phyloP scores from a whole-genome alignment of 2,797 vertebrate species.

The Rallus crepitans region DNA sequence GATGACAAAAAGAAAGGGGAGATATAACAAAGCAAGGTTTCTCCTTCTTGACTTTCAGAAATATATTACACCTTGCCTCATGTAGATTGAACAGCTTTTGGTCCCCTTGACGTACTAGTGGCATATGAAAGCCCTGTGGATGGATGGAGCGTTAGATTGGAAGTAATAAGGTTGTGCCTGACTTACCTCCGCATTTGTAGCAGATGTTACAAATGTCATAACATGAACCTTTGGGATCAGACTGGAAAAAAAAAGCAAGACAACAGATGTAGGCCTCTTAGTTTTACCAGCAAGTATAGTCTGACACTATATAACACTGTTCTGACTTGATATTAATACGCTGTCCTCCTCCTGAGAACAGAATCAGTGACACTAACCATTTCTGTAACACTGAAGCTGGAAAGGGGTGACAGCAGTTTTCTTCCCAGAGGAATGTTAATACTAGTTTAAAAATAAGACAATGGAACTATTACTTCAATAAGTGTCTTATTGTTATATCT shows the following conservation, averaged over 20 bases:
- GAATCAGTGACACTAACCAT: conserved; percentile 9
- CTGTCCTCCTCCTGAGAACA: conserved; percentile 16
- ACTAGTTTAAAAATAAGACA: conserved; percentile 31
- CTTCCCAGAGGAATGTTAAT: conserved; percentile 30
- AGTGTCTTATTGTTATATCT: background rate
- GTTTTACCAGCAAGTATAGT: conserved; percentile 64
- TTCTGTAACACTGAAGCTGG: background rate
- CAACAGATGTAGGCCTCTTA: conserved; percentile 71
- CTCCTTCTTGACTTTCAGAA: conserved; percentile 38
- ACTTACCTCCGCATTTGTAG: conserved; percentile 75
- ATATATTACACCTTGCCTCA: conserved; percentile 38
- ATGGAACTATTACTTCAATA: background rate
- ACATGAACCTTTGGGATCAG: conserved; percentile 76
- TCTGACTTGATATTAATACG: conserved; percentile 58
- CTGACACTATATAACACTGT: conserved; percentile 60
- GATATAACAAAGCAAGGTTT: background rate
- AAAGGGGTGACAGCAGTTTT: background rate
- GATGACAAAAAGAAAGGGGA: background rate
- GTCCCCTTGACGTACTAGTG: conserved; percentile 27
- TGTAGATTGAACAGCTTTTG: conserved; percentile 21
- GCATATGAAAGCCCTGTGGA: conserved; percentile 65
- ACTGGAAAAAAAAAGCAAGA: conserved; percentile 30
- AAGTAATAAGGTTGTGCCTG: conserved; percentile 78
- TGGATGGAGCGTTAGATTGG: conserved; percentile 72
- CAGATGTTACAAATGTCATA: conserved; percentile 79